Conservation (phyloP, 1,140 invertebrate genomes). For the Nylanderia fulva region DNA sequence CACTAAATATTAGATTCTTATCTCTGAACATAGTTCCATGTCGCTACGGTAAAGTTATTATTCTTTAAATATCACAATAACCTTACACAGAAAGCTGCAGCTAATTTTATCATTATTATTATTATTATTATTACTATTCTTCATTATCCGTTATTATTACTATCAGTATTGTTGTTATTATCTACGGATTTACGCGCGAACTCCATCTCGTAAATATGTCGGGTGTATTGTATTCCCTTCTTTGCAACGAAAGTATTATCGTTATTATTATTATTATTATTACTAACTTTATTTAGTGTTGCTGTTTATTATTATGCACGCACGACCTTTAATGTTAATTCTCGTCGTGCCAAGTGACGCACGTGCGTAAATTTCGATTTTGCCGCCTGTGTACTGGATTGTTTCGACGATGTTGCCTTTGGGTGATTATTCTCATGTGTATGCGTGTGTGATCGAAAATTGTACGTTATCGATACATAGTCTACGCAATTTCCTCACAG, state of each 20-base stretch:
- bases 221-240: constrained; percentile 54
- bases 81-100: constrained; percentile 83
- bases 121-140: constrained; percentile 73
- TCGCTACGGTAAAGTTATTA: constrained; percentile 79
- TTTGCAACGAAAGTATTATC: constrained; percentile 68
- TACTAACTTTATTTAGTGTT: constrained; percentile 38
- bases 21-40: constrained; percentile 71
- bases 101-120: constrained; percentile 74
- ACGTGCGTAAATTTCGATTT: constrained; percentile 49
- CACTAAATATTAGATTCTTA: constrained; percentile 74
- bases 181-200: constrained; percentile 60
- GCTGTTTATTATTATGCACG: constrained; percentile 52
- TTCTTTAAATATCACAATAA: constrained; percentile 84
- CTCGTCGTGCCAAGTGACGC: constrained; percentile 47
- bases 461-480: not conserved
- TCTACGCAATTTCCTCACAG: constrained; percentile 19
- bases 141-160: constrained; percentile 72
- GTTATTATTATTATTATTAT: constrained; percentile 59
- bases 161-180: constrained; percentile 69
- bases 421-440: constrained; percentile 17
- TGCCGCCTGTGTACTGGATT: constrained; percentile 18
- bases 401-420: constrained; percentile 27
- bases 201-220: constrained; percentile 69
- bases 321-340: constrained; percentile 26
- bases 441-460: constrained; percentile 12